phyloP scores from a whole-genome alignment of 2,888 invertebrate species.

The Phaedon cochleariae region DNA sequence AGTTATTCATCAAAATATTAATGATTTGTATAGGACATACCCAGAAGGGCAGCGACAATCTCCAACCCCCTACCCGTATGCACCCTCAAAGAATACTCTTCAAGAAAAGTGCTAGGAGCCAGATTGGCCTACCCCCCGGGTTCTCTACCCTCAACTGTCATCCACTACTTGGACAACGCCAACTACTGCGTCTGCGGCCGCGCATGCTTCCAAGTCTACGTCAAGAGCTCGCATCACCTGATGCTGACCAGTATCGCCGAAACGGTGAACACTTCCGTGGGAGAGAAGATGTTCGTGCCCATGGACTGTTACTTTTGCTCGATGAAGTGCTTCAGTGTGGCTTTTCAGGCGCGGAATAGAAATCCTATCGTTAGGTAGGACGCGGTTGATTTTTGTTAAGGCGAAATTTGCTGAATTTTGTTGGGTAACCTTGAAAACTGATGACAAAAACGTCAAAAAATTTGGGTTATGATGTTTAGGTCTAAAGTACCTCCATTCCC shows the following conservation, averaged over 20 bases:
- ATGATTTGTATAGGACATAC: slow-evolving; percentile 28
- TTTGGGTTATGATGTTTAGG: too few relatives aligned
- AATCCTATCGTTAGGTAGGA: slow-evolving; percentile 62
- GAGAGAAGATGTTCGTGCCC: slow-evolving; percentile 59
- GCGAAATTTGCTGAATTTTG: background rate
- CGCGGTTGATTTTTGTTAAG: slow-evolving; percentile 61
- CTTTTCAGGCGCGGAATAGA: slow-evolving; percentile 53
- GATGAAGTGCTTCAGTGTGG: slow-evolving; percentile 60
- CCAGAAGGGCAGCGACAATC: slow-evolving; percentile 31
- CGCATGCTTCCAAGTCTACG: slow-evolving; percentile 55
- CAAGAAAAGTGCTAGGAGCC: slow-evolving; percentile 65
- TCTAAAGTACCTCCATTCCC: too few relatives aligned
- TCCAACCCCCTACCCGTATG: slow-evolving; percentile 60
- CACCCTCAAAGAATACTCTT: slow-evolving; percentile 66
- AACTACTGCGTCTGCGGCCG: slow-evolving; percentile 71
- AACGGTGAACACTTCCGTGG: slow-evolving; percentile 58
- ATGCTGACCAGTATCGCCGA: slow-evolving; percentile 61
- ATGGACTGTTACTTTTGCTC: slow-evolving; percentile 73
- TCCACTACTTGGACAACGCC: slow-evolving; percentile 69
- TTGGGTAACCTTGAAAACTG: background rate
- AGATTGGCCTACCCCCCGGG: slow-evolving; percentile 67
- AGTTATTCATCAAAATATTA: too few relatives aligned
- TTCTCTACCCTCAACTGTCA: slow-evolving; percentile 68
- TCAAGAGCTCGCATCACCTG: slow-evolving; percentile 57
- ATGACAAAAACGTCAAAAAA: background rate